These are phyloP conservation scores for Carterocephalus palaemon DNA, from an alignment of 2,888 invertebrate species.

Conservation along the genomic window DNA sequence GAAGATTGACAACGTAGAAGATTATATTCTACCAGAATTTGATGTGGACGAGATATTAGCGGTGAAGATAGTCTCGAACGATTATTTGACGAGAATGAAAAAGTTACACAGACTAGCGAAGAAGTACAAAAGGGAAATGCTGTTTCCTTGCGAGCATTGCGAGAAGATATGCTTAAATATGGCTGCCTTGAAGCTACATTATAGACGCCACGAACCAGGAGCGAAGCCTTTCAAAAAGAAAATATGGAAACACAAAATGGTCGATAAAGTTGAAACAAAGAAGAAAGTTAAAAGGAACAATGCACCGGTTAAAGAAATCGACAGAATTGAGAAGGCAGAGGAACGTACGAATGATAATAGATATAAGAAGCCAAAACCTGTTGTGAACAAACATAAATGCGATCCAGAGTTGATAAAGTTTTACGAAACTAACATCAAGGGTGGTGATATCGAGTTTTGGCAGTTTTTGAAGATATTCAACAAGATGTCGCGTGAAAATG, in stretches of 20 bases:
- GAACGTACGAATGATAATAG: conserved; percentile 33
- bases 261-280: conserved; percentile 11
- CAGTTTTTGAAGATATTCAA: conserved; percentile 68
- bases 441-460: conserved; percentile 64
- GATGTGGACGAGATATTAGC: conserved; percentile 34
- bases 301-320: conserved; percentile 3
- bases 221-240: conserved; percentile 55
- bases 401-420: conserved; percentile 56
- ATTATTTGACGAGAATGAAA: conserved; percentile 48
- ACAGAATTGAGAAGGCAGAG: neutral
- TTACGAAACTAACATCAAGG: conserved; percentile 57
- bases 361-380: conserved; percentile 49
- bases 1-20: conserved; percentile 28
- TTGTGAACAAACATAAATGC: conserved; percentile 57
- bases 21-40: conserved; percentile 43
- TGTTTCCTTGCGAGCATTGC: conserved; percentile 59
- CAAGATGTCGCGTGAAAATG: conserved; percentile 54
- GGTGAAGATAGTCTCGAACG: conserved; percentile 33
- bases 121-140: conserved; percentile 45
- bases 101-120: conserved; percentile 46
- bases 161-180: conserved; percentile 57
- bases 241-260: conserved; percentile 50
- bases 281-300: conserved; percentile 8
- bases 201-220: conserved; percentile 50
- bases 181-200: conserved; percentile 54